These are phyloP conservation scores for Drosophila suzukii DNA, from an alignment of 1,140 invertebrate genomes.

Conservation along the genomic window DNA sequence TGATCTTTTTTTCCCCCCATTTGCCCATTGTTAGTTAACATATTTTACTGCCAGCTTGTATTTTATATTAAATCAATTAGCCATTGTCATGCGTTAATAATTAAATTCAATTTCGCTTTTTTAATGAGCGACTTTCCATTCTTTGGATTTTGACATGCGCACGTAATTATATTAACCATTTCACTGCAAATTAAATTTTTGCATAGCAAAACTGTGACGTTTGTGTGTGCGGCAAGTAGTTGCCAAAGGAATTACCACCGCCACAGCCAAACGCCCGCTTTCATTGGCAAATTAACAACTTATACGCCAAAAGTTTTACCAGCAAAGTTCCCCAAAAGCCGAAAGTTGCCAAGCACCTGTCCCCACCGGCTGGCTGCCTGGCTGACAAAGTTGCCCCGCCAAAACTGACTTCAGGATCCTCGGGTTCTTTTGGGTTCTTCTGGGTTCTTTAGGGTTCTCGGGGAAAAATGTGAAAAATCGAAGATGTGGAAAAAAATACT, in stretches of 20 bases:
- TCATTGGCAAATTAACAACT: constrained; percentile 81
- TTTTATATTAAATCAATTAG: constrained; percentile 37
- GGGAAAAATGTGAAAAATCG: constrained; percentile 23
- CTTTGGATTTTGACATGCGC: constrained; percentile 10
- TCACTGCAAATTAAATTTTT: constrained; percentile 8
- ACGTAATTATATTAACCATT: constrained; percentile 23
- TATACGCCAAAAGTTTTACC: constrained; percentile 73
- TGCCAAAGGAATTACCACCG: constrained; percentile 39
- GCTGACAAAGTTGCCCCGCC: constrained; percentile 62
- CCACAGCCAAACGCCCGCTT: constrained; percentile 68
- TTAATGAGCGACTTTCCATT: background rate
- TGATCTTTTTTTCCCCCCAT: background rate
- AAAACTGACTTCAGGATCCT: background rate
- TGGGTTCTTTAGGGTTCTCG: background rate
- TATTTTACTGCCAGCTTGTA: constrained; percentile 21
- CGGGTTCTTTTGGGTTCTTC: background rate
- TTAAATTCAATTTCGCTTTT: constrained; percentile 25
- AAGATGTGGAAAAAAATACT: constrained; percentile 38
- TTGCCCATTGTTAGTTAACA: constrained; percentile 1
- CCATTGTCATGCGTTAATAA: constrained; percentile 31
- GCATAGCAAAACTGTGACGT: constrained; percentile 9
- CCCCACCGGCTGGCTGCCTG: constrained; percentile 39
- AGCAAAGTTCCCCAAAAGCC: constrained; percentile 50
- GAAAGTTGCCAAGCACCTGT: constrained; percentile 68
- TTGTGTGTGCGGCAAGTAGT: constrained; percentile 25